Base-by-base conservation (phyloP, 2,797 vertebrate species). In the Neosilurus hyrtlii region DNA sequence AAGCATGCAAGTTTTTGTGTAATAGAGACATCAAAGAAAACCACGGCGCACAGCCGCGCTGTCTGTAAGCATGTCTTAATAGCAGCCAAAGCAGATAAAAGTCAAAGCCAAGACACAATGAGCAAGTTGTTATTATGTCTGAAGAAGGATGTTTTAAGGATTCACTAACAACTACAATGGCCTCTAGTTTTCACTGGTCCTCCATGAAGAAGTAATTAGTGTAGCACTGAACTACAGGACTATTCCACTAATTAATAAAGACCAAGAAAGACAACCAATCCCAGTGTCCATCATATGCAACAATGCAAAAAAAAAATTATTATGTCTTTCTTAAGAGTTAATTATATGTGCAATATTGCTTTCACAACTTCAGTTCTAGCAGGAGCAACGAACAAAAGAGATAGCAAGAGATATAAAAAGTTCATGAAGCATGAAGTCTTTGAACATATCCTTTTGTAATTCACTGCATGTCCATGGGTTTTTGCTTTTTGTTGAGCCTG, bases 1-100 rank as follows among this genome's bases (percentile, higher is more conserved):
- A 88, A 85, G 90, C 93, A 94, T 94, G 93, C 93, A 93, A 84
- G 85, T 91, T 89, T 92, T 92, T 86, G 66, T 92, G 88, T 90
- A 89, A 82, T 88, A 89, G 86, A 90, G 87, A 89, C 86, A 85
- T 88, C 88, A 92, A 91, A 92, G 82, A 72, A 86, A 91, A 91
- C 49, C 88, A 84, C 83, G 59, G 63, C 87, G 90, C 86, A 70
- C 70, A 81, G 82, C 78, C 26, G 79, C 67, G 73, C 30, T 74
- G 67, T 85, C 74, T 66, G 57, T 80, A 83, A 86, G 84, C 86
- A 84, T 61, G 85, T 86, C 81, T 84, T 73, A 68, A 51, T 87
- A 88, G 84, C 83, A 86, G 87, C 86, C 84, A 82, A 86, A 87
- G 88, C 88, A 86, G 83, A 87, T 57, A 87, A 88, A 83, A 86